These are phyloP conservation scores for Melikaiella ostensackeni DNA, from an alignment of 2,888 invertebrate species.

Conservation along the genomic window DNA sequence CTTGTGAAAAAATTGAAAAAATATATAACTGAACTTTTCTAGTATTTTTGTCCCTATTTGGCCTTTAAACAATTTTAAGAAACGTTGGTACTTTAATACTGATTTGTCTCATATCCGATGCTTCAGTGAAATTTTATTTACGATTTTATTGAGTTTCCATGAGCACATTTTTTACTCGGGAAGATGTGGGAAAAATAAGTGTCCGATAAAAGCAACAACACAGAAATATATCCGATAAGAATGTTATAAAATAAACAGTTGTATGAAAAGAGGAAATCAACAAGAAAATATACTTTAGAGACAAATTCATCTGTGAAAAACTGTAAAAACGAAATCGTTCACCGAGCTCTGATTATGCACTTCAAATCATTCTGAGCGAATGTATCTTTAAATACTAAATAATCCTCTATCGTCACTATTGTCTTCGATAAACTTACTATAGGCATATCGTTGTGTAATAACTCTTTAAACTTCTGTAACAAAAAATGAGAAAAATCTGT, in stretches of 20 bases:
- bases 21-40: too few relatives aligned
- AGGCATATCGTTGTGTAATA: slow-evolving; percentile 74
- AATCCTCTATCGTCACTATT: slow-evolving; percentile 71
- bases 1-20: too few relatives aligned
- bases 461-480: slow-evolving; percentile 67
- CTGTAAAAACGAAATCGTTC: slow-evolving; percentile 10
- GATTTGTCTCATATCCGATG: too few relatives aligned
- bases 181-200: not conserved
- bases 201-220: not conserved
- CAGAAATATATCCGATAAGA: not conserved
- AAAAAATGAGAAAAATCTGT: slow-evolving; percentile 56
- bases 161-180: too few relatives aligned
- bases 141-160: too few relatives aligned
- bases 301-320: not conserved
- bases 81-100: too few relatives aligned
- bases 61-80: too few relatives aligned
- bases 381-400: slow-evolving; percentile 68
- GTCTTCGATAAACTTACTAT: slow-evolving; percentile 73
- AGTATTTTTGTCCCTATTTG: too few relatives aligned
- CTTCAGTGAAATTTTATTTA: too few relatives aligned
- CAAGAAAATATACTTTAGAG: slow-evolving; percentile 24
- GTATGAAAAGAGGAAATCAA: slow-evolving; percentile 1
- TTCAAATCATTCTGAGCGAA: not conserved
- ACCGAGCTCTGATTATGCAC: slow-evolving; percentile 7
- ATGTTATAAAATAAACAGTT: not conserved